Percentiles rank a stretch among this genome's conserved stretches.
Conservation (phyloP, 2,797 vertebrate species). For the Morus bassanus region DNA sequence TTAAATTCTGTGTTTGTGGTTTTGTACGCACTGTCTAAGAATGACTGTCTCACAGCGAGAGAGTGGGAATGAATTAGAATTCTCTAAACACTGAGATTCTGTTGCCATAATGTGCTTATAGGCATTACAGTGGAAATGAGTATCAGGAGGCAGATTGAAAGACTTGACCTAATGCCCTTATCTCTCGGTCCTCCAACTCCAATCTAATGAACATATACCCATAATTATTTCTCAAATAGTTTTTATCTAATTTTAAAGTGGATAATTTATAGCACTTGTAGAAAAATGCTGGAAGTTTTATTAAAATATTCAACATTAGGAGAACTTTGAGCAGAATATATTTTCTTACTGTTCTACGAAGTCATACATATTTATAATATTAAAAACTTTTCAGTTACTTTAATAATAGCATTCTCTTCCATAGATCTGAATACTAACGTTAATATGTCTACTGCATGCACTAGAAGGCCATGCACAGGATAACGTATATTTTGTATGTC, state of each 20-base stretch:
- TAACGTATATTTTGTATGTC: constrained; percentile 12
- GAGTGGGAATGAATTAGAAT: constrained; percentile 64
- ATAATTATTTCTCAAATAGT: constrained; percentile 78
- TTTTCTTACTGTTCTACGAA: constrained; percentile 71
- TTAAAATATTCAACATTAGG: constrained; percentile 75
- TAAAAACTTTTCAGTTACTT: constrained; percentile 71
- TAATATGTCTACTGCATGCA: constrained; percentile 27
- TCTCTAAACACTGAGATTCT: constrained; percentile 72
- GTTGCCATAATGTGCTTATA: constrained; percentile 68
- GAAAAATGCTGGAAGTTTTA: constrained; percentile 71
- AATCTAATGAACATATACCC: constrained; percentile 73
- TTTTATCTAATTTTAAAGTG: constrained; percentile 78
- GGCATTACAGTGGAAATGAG: constrained; percentile 66
- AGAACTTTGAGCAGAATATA: constrained; percentile 74
- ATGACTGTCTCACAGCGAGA: background rate
- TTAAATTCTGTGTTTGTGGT: background rate
- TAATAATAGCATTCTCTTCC: constrained; percentile 71
- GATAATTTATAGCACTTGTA: constrained; percentile 75
- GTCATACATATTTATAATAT: constrained; percentile 78
- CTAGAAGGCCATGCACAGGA: constrained; percentile 15
- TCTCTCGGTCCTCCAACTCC: constrained; percentile 57
- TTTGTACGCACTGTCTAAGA: background rate
- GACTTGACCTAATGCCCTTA: constrained; percentile 73
- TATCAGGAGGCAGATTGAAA: constrained; percentile 69
- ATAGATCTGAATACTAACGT: constrained; percentile 69